Conservation (phyloP, 2,797 vertebrate species). For the Acrocephalus scirpaceus region DNA sequence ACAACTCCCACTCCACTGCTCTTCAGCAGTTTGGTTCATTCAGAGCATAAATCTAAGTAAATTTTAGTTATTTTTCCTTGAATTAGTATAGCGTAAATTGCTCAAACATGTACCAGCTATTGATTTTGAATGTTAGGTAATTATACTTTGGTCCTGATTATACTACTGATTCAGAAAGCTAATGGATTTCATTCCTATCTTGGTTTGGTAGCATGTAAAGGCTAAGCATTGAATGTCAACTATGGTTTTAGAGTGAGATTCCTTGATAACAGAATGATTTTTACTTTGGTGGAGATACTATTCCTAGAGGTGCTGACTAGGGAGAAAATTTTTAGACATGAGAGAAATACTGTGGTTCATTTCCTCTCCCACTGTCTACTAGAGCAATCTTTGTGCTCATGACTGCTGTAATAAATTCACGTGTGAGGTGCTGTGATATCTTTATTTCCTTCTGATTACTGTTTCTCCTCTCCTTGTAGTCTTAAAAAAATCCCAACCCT, state of each 20-base stretch:
- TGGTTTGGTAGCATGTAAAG: background rate
- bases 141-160: background rate
- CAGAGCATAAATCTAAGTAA: background rate
- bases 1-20: background rate
- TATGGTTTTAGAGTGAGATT: background rate
- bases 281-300: background rate
- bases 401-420: background rate
- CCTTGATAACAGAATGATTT: background rate
- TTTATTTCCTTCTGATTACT: background rate
- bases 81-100: background rate
- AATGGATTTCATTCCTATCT: background rate
- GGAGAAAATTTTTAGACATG: background rate
- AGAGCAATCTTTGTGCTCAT: background rate
- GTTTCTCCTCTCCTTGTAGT: background rate
- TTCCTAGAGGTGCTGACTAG: background rate
- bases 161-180: background rate
- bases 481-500: background rate
- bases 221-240: background rate
- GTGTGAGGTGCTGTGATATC: background rate
- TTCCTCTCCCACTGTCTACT: background rate
- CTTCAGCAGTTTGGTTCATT: background rate
- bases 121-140: background rate
- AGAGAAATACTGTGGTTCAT: background rate
- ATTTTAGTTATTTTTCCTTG: background rate
- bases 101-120: background rate